A percentile compares a stretch with the other conserved stretches of the same genome.
phyloP scores from a whole-genome alignment of 2,888 invertebrate species.

The Agrochola circellaris region DNA sequence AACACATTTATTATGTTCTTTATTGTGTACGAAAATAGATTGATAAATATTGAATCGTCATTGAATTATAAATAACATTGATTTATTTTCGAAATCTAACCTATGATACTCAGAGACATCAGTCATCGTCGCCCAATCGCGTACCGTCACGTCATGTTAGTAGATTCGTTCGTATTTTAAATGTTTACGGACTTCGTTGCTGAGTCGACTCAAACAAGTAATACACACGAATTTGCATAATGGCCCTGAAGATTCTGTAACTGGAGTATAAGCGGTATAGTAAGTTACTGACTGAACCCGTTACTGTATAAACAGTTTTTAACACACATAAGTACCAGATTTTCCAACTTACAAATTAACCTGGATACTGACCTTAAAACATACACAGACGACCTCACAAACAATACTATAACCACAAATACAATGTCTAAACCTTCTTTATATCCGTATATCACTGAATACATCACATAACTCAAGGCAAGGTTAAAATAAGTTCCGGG shows the following conservation, averaged over 20 bases:
- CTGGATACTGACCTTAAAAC: not conserved
- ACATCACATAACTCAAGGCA: constrained; percentile 21
- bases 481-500: constrained; percentile 42
- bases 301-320: not conserved
- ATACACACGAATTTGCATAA: not conserved
- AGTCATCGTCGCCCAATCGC: not conserved
- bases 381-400: constrained; percentile 1
- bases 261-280: not conserved
- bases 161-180: not conserved
- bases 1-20: constrained; percentile 11
- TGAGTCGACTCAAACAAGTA: not conserved
- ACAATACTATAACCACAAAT: constrained; percentile 24
- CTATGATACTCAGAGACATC: constrained; percentile 8
- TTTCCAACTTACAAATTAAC: constrained; percentile 5
- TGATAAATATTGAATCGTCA: not conserved
- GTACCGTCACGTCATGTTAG: not conserved
- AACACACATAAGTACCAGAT: not conserved
- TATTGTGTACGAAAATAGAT: constrained; percentile 12
- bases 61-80: constrained; percentile 24
- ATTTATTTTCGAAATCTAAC: constrained; percentile 17
- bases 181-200: not conserved
- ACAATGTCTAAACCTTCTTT: not conserved
- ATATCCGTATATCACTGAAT: constrained; percentile 19
- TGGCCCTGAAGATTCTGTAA: not conserved
- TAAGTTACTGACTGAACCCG: not conserved